These are phyloP conservation scores for Petrolisthes cinctipes DNA, from an alignment of 2,888 invertebrate species.

Conservation along the genomic window DNA sequence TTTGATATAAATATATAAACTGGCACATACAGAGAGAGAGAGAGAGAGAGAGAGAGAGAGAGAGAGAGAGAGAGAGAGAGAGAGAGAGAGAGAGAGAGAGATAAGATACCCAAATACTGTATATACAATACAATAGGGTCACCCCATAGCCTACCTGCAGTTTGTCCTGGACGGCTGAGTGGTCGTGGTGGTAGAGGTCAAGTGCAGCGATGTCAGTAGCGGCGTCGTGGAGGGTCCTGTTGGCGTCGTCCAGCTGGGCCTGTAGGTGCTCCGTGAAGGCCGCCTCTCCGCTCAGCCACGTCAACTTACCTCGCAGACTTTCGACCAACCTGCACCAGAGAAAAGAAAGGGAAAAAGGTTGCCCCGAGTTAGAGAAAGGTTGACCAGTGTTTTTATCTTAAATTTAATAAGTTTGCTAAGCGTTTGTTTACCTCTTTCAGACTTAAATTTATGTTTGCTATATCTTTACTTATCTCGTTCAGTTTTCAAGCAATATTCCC, in stretches of 20 bases:
- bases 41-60: not conserved
- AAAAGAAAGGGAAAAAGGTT: not conserved
- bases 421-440: too few species aligned
- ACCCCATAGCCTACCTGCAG: slow-evolving; percentile 29
- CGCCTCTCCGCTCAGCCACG: slow-evolving; percentile 63
- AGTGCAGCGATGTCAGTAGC: slow-evolving; percentile 49
- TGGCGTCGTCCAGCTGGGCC: slow-evolving; percentile 51
- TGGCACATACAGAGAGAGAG: not conserved
- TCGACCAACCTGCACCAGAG: slow-evolving; percentile 57
- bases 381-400: too few species aligned
- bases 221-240: slow-evolving; percentile 34
- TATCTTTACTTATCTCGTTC: too few species aligned
- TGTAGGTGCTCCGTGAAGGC: slow-evolving; percentile 58
- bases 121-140: not conserved
- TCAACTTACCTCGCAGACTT: slow-evolving; percentile 60
- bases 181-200: slow-evolving; percentile 60
- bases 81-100: not conserved
- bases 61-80: not conserved
- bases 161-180: slow-evolving; percentile 53
- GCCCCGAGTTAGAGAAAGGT: too few species aligned
- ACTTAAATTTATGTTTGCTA: too few species aligned
- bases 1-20: not conserved
- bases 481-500: too few species aligned
- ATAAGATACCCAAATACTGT: not conserved
- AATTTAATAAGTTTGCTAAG: too few species aligned